phyloP scores from a whole-genome alignment of 1,140 invertebrate species.

The Phymorhynchus buccinoides region DNA sequence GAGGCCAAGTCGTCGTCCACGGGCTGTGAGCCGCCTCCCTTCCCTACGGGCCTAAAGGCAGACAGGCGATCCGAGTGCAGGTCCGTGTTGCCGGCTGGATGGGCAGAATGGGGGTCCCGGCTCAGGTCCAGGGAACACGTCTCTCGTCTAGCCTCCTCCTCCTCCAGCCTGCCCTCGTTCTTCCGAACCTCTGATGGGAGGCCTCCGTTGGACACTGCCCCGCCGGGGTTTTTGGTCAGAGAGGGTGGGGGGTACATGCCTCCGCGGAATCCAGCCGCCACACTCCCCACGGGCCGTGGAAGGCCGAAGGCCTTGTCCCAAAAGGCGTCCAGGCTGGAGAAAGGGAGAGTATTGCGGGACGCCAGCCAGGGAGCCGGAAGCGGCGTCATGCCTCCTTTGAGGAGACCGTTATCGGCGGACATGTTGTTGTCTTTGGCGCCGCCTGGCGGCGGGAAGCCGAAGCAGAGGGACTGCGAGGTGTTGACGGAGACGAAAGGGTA shows the following conservation, averaged over 20 bases:
- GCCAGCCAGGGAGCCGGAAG: constrained; percentile 40
- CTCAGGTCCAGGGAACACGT: constrained; percentile 28
- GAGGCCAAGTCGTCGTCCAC: constrained; percentile 20
- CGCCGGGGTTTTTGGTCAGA: background rate
- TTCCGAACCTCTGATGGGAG: background rate
- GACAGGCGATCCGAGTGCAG: constrained; percentile 44
- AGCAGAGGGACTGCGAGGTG: constrained; percentile 48
- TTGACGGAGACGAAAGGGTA: constrained; percentile 51
- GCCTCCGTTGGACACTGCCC: constrained; percentile 24
- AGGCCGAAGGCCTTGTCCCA: constrained; percentile 50
- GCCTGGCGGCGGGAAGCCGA: constrained; percentile 40
- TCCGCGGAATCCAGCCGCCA: constrained; percentile 12
- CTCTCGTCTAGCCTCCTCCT: background rate
- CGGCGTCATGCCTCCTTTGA: constrained; percentile 22
- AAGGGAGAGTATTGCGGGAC: constrained; percentile 36
- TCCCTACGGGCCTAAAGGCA: constrained; percentile 51
- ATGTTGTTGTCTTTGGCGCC: constrained; percentile 34
- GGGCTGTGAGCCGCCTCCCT: background rate
- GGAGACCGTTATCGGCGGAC: constrained; percentile 21
- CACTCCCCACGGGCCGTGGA: constrained; percentile 27
- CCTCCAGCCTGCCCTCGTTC: background rate
- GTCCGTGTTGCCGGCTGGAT: background rate
- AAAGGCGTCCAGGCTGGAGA: constrained; percentile 45
- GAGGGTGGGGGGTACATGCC: constrained; percentile 30
- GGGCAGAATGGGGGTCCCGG: constrained; percentile 20